A percentile compares a stretch with the other conserved stretches of the same genome.
phyloP scores from a whole-genome alignment of 2,888 invertebrate genomes.

The Melitaea athalia region DNA sequence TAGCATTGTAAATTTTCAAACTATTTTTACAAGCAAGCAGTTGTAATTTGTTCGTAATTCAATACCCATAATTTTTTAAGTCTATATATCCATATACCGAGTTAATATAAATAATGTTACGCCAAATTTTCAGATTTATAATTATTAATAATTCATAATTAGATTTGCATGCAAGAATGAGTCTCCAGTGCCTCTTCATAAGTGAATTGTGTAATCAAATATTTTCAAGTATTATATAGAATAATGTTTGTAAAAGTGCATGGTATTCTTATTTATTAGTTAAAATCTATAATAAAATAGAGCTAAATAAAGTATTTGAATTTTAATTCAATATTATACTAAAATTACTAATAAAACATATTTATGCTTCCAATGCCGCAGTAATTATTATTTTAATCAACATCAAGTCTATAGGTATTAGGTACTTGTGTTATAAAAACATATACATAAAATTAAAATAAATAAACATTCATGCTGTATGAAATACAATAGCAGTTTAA shows the following conservation, averaged over 20 bases:
- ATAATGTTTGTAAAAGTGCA: constrained; percentile 33
- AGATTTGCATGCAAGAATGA: constrained; percentile 24
- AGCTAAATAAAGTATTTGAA: background rate
- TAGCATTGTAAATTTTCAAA: background rate
- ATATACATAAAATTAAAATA: too few relatives aligned
- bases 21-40: background rate
- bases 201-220: constrained; percentile 13
- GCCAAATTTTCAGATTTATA: background rate
- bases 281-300: background rate
- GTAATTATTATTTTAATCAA: constrained; percentile 37
- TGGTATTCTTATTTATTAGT: constrained; percentile 34
- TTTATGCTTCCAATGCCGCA: constrained; percentile 34
- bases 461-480: too few relatives aligned
- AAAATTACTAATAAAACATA: constrained; percentile 5
- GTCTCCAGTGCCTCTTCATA: constrained; percentile 11
- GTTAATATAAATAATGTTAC: background rate
- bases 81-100: background rate
- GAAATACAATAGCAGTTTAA: too few relatives aligned
- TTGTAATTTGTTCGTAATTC: background rate
- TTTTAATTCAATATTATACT: constrained; percentile 34
- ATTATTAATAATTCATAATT: constrained; percentile 7
- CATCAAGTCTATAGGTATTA: background rate
- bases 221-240: background rate
- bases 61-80: background rate
- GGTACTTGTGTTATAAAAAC: background rate